Conservation (phyloP, 1,140 invertebrate genomes). For the Ceratitis capitata region DNA sequence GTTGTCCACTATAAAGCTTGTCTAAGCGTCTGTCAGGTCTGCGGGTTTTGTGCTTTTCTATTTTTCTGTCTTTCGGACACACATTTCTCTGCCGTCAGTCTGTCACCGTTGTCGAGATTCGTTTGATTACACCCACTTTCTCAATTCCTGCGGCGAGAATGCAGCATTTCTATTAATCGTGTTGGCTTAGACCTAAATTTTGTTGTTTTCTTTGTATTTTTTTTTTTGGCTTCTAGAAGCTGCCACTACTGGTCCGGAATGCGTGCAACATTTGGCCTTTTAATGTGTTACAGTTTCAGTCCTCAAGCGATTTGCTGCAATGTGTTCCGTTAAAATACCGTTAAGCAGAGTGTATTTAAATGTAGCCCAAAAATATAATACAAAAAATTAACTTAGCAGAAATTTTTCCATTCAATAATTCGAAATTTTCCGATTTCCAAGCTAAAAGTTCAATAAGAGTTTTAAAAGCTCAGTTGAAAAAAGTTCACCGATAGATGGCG, state of each 20-base stretch:
- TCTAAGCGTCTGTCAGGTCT: background rate
- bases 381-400: too few relatives aligned
- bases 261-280: slow-evolving; percentile 15
- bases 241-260: background rate
- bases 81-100: slow-evolving; percentile 2
- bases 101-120: background rate
- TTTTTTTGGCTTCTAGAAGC: background rate
- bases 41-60: background rate
- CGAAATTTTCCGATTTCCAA: too few relatives aligned
- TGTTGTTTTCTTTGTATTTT: background rate
- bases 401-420: too few relatives aligned
- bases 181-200: background rate
- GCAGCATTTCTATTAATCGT: background rate
- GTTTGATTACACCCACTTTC: slow-evolving; percentile 11
- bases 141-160: background rate
- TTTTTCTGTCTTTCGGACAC: background rate
- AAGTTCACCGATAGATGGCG: too few relatives aligned
- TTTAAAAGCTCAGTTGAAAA: too few relatives aligned
- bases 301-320: background rate
- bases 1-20: background rate
- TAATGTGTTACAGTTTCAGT: background rate
- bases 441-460: too few relatives aligned
- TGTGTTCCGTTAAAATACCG: background rate
- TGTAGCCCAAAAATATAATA: background rate
- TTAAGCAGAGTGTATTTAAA: background rate